phyloP scores from a whole-genome alignment of 2,113 vertebrate genomes.

The Noturus placidus region DNA sequence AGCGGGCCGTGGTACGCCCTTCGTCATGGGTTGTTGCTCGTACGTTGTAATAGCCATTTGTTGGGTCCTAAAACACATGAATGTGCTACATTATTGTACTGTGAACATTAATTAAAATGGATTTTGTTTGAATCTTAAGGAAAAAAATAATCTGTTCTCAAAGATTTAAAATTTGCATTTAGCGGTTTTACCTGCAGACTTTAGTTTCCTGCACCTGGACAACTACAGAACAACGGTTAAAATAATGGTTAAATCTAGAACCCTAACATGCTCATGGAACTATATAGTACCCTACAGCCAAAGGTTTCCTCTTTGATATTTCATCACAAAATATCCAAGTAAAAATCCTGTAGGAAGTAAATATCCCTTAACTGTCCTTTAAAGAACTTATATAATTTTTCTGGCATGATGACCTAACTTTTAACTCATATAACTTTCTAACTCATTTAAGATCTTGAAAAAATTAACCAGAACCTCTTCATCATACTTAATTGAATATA shows the following conservation, averaged over 20 bases:
- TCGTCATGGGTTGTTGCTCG: conserved; percentile 86
- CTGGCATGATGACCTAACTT: not conserved
- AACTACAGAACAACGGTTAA: not conserved
- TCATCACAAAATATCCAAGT: not conserved
- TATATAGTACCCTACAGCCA: not conserved
- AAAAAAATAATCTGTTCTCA: not conserved
- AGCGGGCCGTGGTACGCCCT: conserved; percentile 79
- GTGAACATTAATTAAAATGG: not conserved
- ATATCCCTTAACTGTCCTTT: too few species aligned
- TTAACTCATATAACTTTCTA: not conserved
- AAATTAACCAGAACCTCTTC: too few species aligned
- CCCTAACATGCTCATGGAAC: not conserved
- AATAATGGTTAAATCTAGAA: not conserved
- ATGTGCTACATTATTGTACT: not conserved
- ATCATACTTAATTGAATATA: too few species aligned
- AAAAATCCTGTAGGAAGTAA: not conserved
- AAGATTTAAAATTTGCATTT: not conserved
- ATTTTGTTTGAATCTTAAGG: not conserved
- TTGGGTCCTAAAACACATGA: conserved; percentile 80
- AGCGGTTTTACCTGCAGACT: not conserved
- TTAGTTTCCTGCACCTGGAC: not conserved
- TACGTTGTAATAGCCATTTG: conserved; percentile 96
- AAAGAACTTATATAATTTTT: not conserved
- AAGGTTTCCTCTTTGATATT: not conserved
- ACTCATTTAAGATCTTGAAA: too few species aligned